Conservation (phyloP, 2,888 invertebrate genomes). For the Spodoptera exigua region DNA sequence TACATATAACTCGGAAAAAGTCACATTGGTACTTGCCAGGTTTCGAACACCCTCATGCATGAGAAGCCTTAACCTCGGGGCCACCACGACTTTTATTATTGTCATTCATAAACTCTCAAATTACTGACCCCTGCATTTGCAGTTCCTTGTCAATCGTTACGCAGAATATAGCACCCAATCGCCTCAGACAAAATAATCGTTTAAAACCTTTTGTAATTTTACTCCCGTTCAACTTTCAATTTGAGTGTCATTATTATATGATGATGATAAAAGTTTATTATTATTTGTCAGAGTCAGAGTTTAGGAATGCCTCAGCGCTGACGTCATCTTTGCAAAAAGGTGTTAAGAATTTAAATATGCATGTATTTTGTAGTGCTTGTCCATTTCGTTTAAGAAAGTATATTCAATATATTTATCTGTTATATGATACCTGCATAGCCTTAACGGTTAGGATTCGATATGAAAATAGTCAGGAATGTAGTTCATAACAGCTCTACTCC, state of each 20-base stretch:
- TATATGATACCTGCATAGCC: no score
- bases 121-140: constrained; percentile 18
- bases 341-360: constrained; percentile 19
- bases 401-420: not conserved
- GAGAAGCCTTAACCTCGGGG: no score
- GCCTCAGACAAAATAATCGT: constrained; percentile 8
- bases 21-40: no score
- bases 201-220: constrained; percentile 1
- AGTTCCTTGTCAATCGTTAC: constrained; percentile 17
- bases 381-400: constrained; percentile 4
- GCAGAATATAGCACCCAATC: constrained; percentile 18
- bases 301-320: constrained; percentile 34
- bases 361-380: constrained; percentile 7
- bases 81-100: no score
- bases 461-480: no score
- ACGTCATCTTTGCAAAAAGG: constrained; percentile 27
- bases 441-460: no score
- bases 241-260: constrained; percentile 21
- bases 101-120: constrained; percentile 18
- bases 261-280: constrained; percentile 41
- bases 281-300: constrained; percentile 31
- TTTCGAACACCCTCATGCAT: no score
- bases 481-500: no score
- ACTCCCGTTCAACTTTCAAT: constrained; percentile 13
- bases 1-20: no score